These are phyloP conservation scores for Tribolium castaneum DNA, from an alignment of 1,140 invertebrate genomes.

Conservation along the genomic window DNA sequence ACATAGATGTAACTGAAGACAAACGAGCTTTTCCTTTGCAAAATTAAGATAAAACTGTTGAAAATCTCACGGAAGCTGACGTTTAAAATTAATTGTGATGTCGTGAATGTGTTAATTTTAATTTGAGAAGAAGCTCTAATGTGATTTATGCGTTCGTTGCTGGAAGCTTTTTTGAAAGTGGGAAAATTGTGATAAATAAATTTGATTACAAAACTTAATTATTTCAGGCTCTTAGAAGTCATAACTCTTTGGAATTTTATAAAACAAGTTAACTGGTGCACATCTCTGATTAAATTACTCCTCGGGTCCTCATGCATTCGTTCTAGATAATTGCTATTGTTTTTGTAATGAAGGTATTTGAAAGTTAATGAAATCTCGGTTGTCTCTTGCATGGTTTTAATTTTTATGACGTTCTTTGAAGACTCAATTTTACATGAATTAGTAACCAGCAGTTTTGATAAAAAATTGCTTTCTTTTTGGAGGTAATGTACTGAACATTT, in stretches of 20 bases:
- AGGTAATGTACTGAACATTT: background rate
- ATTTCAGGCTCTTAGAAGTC: background rate
- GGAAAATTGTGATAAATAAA: background rate
- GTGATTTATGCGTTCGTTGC: background rate
- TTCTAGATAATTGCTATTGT: constrained; percentile 6
- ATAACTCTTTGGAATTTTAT: background rate
- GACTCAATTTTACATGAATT: background rate
- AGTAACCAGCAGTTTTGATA: background rate
- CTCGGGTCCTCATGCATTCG: background rate
- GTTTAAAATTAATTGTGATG: background rate
- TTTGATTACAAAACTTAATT: background rate
- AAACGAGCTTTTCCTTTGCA: background rate
- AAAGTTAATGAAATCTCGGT: constrained; percentile 22
- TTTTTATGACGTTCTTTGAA: constrained; percentile 8
- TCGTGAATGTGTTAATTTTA: background rate
- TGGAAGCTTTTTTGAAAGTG: background rate
- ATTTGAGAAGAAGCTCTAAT: background rate
- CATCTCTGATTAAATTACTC: constrained; percentile 5
- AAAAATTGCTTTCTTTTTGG: background rate
- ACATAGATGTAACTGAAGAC: background rate
- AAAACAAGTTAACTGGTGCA: background rate
- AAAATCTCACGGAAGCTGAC: background rate
- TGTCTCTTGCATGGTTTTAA: background rate
- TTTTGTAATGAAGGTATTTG: constrained; percentile 11
- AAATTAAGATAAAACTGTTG: background rate